Base-by-base conservation (phyloP, 2,888 invertebrate genomes). In the Melinaea menophilus region DNA sequence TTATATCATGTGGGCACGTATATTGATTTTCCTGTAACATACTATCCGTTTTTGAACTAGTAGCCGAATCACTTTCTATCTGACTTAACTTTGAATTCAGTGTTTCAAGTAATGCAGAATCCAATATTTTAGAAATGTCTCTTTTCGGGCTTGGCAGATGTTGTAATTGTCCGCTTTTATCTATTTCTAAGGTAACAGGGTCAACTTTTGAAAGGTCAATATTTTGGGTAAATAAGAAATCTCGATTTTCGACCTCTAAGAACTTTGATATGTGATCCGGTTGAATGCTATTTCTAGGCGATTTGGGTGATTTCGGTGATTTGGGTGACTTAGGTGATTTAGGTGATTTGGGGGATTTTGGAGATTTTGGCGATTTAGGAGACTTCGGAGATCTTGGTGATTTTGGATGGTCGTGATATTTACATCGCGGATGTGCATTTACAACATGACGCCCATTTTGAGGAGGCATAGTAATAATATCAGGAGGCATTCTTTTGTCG, bases 31-130 rank as follows among this genome's bases (percentile, higher is more conserved):
- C 92, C 66, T 92, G 90, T 62, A 86, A 88, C 71, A 94, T 89
- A 75, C 94, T 94, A 73, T 95, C 94, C 0, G 94, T 94, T 82
- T 93, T 93, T 0, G 94, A 94, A 73, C 94, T 95, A 2, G 95
- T 94, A 0, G 94, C 94, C 0, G 95, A 94, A 81, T 95, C 95
- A 73, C 94, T 95, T 85, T 95, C 95, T 57, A 95, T 95, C 84
- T 95, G 95, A 76, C 94, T 94, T 4, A 95, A 78, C 82, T 95
- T 95, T 5, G 93, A 94, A 78, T 93, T 95, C 0, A 95, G 82
- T 7, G 94, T 93, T 78, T 95, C 95, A 9, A 94, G 81, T 56
- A 94, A 82, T 5, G 92, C 91, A 1, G 94, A 94, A 82, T 95
- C 95, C 75, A 95, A 93, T 72, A 89, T 88, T 75, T 93, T 93